Conservation (phyloP, 1,140 invertebrate species). For the Acarapis woodi region DNA sequence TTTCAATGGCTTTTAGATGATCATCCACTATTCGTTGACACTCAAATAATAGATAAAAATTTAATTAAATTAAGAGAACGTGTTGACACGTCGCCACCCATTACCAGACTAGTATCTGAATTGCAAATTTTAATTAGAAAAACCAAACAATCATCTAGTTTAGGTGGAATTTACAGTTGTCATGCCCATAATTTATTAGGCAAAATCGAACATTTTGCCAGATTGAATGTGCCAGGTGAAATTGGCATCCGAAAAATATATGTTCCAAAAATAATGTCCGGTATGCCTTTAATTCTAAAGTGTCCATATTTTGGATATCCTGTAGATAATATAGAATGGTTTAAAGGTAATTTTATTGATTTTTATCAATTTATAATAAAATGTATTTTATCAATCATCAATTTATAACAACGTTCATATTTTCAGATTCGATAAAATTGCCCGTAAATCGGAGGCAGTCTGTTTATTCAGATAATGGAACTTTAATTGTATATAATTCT, state of each 20-base stretch:
- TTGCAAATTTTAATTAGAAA: conserved; percentile 17
- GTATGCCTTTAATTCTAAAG: conserved; percentile 48
- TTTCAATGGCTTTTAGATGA: conserved; percentile 19
- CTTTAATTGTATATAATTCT: conserved; percentile 2
- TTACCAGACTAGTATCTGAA: conserved; percentile 16
- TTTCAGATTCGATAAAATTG: neutral
- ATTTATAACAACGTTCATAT: neutral
- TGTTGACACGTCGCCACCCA: no score
- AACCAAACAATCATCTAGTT: no score
- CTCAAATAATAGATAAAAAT: no score
- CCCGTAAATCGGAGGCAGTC: conserved; percentile 1
- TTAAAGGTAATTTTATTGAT: conserved; percentile 1
- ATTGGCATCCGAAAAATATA: conserved; percentile 67
- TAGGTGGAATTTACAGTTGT: conserved; percentile 34
- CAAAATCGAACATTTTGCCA: conserved; percentile 38
- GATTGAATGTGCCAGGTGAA: conserved; percentile 56
- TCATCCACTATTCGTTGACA: no score
- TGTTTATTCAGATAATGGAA: conserved; percentile 7
- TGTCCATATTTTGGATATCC: conserved; percentile 80
- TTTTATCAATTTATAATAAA: neutral
- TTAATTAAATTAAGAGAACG: no score
- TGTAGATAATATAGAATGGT: conserved; percentile 52
- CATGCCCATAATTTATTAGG: conserved; percentile 49
- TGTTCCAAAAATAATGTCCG: conserved; percentile 61
- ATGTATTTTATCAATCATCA: neutral